Conservation (phyloP, 92 coral and sea anemone genomes). For the Porites rus region DNA sequence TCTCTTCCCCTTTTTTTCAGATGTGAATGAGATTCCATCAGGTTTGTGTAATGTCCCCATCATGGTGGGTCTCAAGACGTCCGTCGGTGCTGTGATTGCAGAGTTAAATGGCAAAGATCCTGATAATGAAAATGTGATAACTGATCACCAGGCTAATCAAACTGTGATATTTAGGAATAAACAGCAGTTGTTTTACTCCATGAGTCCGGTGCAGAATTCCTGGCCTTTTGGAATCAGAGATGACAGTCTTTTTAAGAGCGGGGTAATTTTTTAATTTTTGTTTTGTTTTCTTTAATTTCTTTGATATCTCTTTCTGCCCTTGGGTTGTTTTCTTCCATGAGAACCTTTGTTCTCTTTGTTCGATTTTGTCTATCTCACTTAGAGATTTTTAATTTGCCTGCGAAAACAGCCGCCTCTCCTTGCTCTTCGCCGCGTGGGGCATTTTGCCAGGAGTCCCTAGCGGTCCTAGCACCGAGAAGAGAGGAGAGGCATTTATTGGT, state of each 20-base stretch:
- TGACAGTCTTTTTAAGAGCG: conserved; percentile 42
- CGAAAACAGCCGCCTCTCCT: no score
- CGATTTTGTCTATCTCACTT: no score
- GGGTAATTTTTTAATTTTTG: conserved; percentile 13
- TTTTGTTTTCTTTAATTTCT: no score
- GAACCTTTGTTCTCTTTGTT: no score
- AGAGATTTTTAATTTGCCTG: no score
- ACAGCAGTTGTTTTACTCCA: conserved; percentile 65
- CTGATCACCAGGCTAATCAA: conserved; percentile 11
- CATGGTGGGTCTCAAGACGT: conserved; percentile 45
- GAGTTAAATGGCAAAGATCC: conserved; percentile 76
- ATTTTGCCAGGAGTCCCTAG: no score
- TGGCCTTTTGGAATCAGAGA: conserved; percentile 46
- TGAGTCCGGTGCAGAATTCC: conserved; percentile 40
- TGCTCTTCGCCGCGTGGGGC: no score
- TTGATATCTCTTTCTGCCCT: neutral
- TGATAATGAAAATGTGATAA: conserved; percentile 70
- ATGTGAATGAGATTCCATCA: conserved; percentile 88
- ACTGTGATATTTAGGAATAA: conserved; percentile 53
- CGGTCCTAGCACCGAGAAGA: no score
- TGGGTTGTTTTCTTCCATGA: neutral
- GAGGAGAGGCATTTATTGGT: no score
- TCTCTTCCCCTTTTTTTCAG: conserved; percentile 38
- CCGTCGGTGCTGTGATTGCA: conserved; percentile 81
- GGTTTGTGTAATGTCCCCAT: conserved; percentile 70